Percentiles rank a stretch among this genome's conserved stretches.
Conservation (phyloP, 2,888 invertebrate genomes). For the Philereme vetulata region DNA sequence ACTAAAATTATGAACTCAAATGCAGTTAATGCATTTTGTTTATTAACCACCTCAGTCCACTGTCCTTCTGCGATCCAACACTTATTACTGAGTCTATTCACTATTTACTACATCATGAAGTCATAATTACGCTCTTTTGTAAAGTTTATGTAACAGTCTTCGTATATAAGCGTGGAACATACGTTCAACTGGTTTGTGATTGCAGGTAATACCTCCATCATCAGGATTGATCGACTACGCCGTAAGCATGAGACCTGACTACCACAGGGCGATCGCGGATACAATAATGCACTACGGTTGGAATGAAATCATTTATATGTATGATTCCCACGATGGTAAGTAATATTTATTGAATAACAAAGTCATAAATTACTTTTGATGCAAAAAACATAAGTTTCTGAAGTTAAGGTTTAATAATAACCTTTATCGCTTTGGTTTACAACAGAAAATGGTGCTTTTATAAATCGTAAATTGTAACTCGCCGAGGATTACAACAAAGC, state of each 20-base stretch:
- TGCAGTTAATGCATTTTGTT: no score
- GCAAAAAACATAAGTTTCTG: no score
- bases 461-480: conserved; percentile 75
- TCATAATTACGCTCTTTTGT: no score
- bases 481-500: conserved; percentile 71
- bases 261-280: conserved; percentile 97
- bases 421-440: conserved; percentile 43
- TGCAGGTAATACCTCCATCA: conserved; percentile 92
- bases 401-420: no score
- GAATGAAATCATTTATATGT: conserved; percentile 94
- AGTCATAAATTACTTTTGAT: neutral
- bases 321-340: conserved; percentile 96
- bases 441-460: conserved; percentile 66
- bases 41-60: no score
- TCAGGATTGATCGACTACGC: conserved; percentile 95
- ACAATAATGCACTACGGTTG: conserved; percentile 96
- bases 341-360: conserved; percentile 41
- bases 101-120: no score
- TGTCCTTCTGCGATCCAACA: no score
- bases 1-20: no score
- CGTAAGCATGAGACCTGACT: conserved; percentile 97
- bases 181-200: conserved; percentile 19
- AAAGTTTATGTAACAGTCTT: no score
- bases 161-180: no score
- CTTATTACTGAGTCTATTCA: no score